Evolutionary conservation across 1,140 invertebrate species (phyloP).

Genomic region (Nephila pilipes): DNA sequence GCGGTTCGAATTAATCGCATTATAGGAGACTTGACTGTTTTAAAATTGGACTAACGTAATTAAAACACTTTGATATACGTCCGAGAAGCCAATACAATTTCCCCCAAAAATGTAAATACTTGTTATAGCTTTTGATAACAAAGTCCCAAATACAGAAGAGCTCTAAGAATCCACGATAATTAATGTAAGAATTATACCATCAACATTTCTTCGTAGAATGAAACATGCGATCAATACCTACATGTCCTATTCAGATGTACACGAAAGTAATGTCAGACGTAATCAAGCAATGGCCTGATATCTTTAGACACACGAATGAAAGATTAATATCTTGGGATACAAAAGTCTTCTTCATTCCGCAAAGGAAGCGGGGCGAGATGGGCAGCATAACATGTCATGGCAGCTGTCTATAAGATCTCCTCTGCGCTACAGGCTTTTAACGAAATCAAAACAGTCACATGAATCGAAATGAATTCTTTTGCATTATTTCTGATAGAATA

Average conservation of each 20-base stretch:
- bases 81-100: no score
- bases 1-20: no score
- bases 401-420: neutral
- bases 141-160: no score
- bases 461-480: neutral
- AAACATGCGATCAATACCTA: neutral
- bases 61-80: no score
- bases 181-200: no score
- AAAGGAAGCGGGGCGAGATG: neutral
- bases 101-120: no score
- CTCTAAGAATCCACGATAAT: no score
- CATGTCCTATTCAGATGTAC: neutral
- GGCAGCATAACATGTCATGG: neutral
- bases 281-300: neutral
- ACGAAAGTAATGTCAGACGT: neutral
- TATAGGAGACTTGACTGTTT: no score
- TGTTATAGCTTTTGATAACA: no score
- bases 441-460: neutral
- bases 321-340: neutral
- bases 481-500: neutral
- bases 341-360: neutral
- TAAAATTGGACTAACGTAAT: no score
- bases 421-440: neutral
- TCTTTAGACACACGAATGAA: neutral
- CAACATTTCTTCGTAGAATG: neutral